These are phyloP conservation scores for Puma concolor DNA, from an alignment of 2,113 vertebrate species.

Conservation along the genomic window DNA sequence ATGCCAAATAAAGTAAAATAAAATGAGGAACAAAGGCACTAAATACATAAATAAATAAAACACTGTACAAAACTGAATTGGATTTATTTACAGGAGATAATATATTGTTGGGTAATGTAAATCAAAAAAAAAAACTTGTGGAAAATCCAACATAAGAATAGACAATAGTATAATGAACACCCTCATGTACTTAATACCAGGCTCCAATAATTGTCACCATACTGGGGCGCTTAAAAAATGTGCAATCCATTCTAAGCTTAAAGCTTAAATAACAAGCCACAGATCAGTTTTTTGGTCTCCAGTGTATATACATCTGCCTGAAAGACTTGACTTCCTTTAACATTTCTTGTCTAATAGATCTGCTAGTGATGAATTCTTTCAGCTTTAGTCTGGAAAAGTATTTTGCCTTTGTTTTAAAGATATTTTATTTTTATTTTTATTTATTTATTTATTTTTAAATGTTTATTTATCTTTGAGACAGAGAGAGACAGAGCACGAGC, in stretches of 20 bases:
- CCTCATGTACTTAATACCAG: background rate
- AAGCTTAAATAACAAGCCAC: background rate
- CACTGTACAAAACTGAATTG: background rate
- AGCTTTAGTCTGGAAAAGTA: background rate
- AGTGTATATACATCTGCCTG: background rate
- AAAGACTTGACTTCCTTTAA: background rate
- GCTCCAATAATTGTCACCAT: background rate
- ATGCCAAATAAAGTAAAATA: no score
- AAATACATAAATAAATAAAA: background rate
- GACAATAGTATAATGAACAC: background rate
- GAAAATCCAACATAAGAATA: background rate
- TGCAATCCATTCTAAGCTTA: background rate
- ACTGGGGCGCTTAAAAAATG: background rate
- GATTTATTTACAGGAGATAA: background rate
- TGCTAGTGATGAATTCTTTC: background rate
- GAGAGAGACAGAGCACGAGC: background rate
- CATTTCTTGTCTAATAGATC: background rate
- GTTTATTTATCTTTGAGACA: no score
- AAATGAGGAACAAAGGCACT: no score
- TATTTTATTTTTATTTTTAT: background rate
- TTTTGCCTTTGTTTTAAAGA: background rate
- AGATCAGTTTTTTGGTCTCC: background rate
- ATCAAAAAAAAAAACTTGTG: background rate
- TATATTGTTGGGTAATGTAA: background rate
- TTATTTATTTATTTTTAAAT: background rate